Base-by-base conservation (phyloP, 2,888 invertebrate species). In the Cenopis cana region DNA sequence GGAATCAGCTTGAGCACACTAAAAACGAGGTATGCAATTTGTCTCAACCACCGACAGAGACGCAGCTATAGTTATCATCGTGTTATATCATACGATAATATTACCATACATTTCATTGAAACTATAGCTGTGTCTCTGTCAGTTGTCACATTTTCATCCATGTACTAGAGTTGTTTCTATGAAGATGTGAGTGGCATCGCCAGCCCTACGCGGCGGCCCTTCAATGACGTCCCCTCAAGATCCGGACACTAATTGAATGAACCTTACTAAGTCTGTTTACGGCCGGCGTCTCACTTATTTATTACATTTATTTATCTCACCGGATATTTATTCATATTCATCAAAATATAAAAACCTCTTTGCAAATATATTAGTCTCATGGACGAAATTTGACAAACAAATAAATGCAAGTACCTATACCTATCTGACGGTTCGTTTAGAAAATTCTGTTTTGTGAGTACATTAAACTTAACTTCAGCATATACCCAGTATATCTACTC, bases 201-300 rank as follows among this genome's bases (percentile, higher is more conserved):
- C 66, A 56, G 18, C 74, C 74, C 70, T 66, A 24, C 36, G 50
- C 60, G 57, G 78, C 83, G 87, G 89, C 91, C 92, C 91, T 91
- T 90, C 90, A 87, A 88, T 89, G 90, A 88, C 88, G 88, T 89
- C 87, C 85, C 85, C 86, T 82, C 80, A 82, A 79, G 81, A 81
- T 86, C 86, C 87, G 82, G 82, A 76, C 82, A 82, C 82, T 89
- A 89, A 91, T 90, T 90, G 88, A 91, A 90, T 90, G 89, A 89
- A 88, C 84, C 85, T 84, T 82, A 83, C 87, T 84, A 88, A 87
- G 86, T 85, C 85, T 88, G 85, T 88, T 87, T 87, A 89, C 86
- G 87, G 87, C 84, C 85, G 84, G 84, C 77, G 79, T 77, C 81
- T 20, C 49, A 49, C 67, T 61, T 56, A 56, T 55, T 55, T 65